These are phyloP conservation scores for Drosophila siamana DNA, from an alignment of 2,888 invertebrate species.

Conservation along the genomic window DNA sequence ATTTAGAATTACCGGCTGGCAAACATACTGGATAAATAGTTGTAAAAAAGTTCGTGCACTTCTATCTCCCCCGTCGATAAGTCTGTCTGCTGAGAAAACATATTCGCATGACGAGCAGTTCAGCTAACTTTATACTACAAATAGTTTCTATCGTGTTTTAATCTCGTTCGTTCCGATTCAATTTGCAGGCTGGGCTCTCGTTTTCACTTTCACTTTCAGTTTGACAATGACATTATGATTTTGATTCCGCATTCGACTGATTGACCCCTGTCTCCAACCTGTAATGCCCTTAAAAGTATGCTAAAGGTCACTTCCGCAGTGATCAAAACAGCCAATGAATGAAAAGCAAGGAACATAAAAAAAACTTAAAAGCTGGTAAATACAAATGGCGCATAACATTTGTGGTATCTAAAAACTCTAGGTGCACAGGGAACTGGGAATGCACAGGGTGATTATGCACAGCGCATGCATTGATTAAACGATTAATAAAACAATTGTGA, in stretches of 20 bases:
- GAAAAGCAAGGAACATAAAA: background rate
- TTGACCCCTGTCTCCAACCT: background rate
- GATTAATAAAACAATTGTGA: background rate
- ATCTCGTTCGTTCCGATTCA: background rate
- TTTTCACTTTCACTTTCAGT: background rate
- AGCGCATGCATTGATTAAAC: constrained; percentile 46
- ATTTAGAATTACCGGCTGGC: background rate
- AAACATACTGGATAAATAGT: background rate
- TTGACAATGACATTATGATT: background rate
- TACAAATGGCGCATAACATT: constrained; percentile 2
- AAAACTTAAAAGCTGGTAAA: background rate
- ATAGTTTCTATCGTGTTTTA: background rate
- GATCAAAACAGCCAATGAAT: background rate
- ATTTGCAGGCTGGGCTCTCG: background rate
- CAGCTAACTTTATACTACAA: no score
- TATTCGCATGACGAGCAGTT: no score
- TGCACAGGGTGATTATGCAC: constrained; percentile 32
- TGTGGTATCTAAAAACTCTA: constrained; percentile 4
- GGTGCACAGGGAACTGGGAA: constrained; percentile 1
- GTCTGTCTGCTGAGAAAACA: background rate
- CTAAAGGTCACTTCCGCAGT: background rate
- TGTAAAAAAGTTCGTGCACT: background rate
- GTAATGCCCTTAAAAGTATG: background rate
- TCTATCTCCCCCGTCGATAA: background rate
- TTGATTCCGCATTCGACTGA: constrained; percentile 5